A percentile compares a stretch with the other conserved stretches of the same genome.
Evolutionary conservation across 2,888 invertebrate genomes (phyloP).

Genomic region (Macrosiphum euphorbiae): DNA sequence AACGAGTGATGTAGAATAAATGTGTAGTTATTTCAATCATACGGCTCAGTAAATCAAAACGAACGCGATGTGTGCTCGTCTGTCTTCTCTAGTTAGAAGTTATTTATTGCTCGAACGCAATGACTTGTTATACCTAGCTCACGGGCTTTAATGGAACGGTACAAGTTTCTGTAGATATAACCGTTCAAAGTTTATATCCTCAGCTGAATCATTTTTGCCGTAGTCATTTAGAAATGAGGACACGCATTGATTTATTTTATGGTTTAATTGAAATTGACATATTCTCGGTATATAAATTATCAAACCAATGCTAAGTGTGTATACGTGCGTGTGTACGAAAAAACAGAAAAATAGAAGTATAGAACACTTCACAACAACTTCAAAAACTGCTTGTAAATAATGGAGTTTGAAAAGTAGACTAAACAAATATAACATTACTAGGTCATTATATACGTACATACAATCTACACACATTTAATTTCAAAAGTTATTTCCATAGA

Average conservation of each 20-base stretch:
- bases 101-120: constrained; percentile 26
- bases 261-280: not conserved
- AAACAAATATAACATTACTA: constrained; percentile 1
- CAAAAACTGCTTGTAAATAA: not conserved
- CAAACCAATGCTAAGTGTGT: not conserved
- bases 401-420: not conserved
- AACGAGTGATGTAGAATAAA: not conserved
- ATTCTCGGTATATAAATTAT: not conserved
- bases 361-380: not conserved
- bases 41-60: constrained; percentile 49
- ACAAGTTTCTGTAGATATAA: constrained; percentile 9
- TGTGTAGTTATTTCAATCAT: constrained; percentile 49
- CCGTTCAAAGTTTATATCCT: not conserved
- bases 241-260: not conserved
- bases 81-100: constrained; percentile 11
- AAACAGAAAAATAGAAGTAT: not conserved
- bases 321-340: not conserved
- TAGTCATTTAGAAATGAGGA: not conserved
- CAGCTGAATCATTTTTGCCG: not conserved
- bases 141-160: not conserved
- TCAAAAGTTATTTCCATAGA: not conserved
- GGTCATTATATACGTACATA: not conserved
- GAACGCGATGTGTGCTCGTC: constrained; percentile 26
- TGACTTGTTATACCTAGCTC: constrained; percentile 1
- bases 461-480: not conserved